phyloP scores from a whole-genome alignment of 1,140 invertebrate genomes.

The Drosophila mayri region DNA sequence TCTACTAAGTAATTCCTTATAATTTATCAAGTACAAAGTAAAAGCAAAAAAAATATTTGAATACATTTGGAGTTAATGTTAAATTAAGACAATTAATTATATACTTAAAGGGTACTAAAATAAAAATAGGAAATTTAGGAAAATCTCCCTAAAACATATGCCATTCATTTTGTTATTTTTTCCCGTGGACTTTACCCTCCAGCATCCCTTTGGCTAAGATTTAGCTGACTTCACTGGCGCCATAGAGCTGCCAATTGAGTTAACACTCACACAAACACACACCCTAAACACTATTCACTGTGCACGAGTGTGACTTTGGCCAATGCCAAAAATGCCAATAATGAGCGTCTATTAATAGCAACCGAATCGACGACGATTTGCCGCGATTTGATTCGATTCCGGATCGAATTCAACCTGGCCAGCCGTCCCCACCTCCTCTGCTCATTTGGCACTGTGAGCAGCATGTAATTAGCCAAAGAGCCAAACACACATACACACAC shows the following conservation, averaged over 20 bases:
- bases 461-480: conserved; percentile 63
- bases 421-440: neutral
- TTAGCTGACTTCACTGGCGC: conserved; percentile 42
- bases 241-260: conserved; percentile 51
- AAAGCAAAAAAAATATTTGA: neutral
- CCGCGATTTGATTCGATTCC: conserved; percentile 54
- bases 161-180: neutral
- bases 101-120: neutral
- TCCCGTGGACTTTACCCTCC: neutral
- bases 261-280: conserved; percentile 30
- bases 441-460: conserved; percentile 25
- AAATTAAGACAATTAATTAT: neutral
- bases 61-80: neutral
- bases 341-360: conserved; percentile 68
- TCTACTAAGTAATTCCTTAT: neutral
- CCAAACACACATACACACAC: conserved; percentile 19
- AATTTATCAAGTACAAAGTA: conserved; percentile 8
- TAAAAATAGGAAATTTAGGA: neutral
- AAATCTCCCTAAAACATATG: neutral
- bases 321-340: conserved; percentile 67
- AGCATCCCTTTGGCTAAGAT: conserved; percentile 14
- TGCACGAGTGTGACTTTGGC: conserved; percentile 46
- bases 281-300: neutral
- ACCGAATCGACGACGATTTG: conserved; percentile 34
- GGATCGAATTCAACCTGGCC: conserved; percentile 16